Conservation (phyloP, 2,113 vertebrate genomes). For the Tetrax tetrax region DNA sequence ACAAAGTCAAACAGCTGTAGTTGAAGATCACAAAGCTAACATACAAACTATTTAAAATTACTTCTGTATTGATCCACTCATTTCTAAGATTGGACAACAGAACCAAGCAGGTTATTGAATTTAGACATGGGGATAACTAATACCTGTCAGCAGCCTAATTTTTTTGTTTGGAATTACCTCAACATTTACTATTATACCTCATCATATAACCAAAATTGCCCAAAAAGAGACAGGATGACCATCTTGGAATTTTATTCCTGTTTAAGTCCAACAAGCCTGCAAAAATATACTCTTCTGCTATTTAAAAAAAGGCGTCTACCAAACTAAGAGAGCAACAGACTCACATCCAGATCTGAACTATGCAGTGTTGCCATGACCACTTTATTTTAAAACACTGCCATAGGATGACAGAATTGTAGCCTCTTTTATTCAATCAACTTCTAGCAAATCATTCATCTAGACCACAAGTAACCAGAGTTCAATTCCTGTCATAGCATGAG, state of each 20-base stretch:
- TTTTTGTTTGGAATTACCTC: neutral
- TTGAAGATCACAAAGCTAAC: neutral
- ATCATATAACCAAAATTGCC: neutral
- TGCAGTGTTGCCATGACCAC: neutral
- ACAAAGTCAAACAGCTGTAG: neutral
- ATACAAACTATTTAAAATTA: neutral
- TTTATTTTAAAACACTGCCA: neutral
- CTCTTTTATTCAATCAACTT: neutral
- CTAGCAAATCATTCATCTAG: neutral
- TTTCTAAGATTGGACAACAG: neutral
- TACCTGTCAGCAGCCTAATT: neutral
- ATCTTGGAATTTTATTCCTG: neutral
- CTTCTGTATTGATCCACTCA: neutral
- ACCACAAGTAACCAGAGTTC: rapidly evolving
- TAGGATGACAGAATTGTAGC: no score
- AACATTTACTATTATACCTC: neutral
- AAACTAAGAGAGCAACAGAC: neutral
- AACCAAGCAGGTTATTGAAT: neutral
- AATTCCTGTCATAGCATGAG: neutral
- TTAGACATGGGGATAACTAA: neutral
- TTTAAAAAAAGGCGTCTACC: neutral
- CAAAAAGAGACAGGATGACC: neutral
- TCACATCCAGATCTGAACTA: neutral
- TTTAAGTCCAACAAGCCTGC: neutral
- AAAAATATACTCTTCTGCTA: neutral